Conservation (phyloP, 2,797 vertebrate species). For the Mareca penelope region DNA sequence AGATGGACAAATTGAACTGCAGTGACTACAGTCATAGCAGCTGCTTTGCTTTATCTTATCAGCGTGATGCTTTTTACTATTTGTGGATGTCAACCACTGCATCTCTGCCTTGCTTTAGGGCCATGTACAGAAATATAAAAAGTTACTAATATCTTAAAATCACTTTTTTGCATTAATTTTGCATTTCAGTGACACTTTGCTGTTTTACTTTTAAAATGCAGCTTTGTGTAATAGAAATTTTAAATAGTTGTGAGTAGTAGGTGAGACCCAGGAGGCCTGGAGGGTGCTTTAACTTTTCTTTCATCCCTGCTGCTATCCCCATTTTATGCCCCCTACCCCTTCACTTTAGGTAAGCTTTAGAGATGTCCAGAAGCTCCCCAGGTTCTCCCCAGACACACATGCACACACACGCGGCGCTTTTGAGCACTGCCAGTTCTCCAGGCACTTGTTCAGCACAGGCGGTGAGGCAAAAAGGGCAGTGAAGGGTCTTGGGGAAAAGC, state of each 20-base stretch:
- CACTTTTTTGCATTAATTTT: neutral
- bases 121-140: neutral
- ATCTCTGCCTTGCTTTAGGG: neutral
- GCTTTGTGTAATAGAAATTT: neutral
- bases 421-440: neutral
- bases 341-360: neutral
- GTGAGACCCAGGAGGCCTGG: neutral
- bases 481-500: neutral
- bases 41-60: neutral
- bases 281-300: neutral
- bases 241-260: neutral
- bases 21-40: fast-evolving
- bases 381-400: neutral
- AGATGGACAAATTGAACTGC: neutral
- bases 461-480: neutral
- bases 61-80: neutral
- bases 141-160: neutral
- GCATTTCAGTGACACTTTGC: neutral
- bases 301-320: neutral
- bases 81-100: neutral
- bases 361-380: neutral
- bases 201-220: neutral
- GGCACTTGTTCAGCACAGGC: fast-evolving
- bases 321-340: neutral
- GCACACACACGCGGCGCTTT: no score